Evolutionary conservation across 2,888 invertebrate genomes (phyloP), one percentile per base, ranked within the genome.

Genomic region (Patella depressa): DNA sequence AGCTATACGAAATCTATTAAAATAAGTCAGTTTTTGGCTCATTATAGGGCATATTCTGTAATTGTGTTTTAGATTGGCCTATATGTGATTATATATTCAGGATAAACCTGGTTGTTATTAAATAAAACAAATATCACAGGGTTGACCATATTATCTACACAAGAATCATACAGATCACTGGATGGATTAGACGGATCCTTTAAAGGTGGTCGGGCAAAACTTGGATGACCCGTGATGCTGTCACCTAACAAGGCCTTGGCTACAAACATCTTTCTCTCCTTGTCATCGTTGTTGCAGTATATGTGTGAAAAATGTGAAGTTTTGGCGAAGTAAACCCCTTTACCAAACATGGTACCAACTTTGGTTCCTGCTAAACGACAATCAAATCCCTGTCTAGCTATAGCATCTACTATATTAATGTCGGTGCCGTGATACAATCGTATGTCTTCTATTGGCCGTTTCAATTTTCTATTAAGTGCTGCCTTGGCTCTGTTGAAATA

Each of bases 111-210:
- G n/a, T 24, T 65, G n/a, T 65, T 65, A 19, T 65, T 65, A 19
- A 65, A 65, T 65, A 65, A 65, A 19, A 65, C 65, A 11, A 65
- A 65, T 12, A 65, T 65, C 11, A 24, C 3, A 9, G 65, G 65
- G 7, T n/a, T 19, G 3, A 3, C 12, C 65, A 19, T 19, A 65
- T 65, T 65, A 19, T 65, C 65, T n/a, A 65, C 65, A 65, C 65
- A 65, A 65, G 65, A n/a, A 65, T 65, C 65, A 65, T 65, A 65
- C 65, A 65, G 12, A 65, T 11, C 65, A 65, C 65, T 65, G 12
- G 65, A 65, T 9, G 19, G 65, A 3, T 65, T 24, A 65, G n/a
- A 3, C 19, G 65, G 65, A 19, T 65, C 24, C 24, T n/a, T 65
- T 65, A 65, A 65, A 2, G 65, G 65, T 12, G 65, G 65, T n/a